Conservation (phyloP, 30 jellyfish, hydroid and myxozoan genomes). For the Mastigias papua region DNA sequence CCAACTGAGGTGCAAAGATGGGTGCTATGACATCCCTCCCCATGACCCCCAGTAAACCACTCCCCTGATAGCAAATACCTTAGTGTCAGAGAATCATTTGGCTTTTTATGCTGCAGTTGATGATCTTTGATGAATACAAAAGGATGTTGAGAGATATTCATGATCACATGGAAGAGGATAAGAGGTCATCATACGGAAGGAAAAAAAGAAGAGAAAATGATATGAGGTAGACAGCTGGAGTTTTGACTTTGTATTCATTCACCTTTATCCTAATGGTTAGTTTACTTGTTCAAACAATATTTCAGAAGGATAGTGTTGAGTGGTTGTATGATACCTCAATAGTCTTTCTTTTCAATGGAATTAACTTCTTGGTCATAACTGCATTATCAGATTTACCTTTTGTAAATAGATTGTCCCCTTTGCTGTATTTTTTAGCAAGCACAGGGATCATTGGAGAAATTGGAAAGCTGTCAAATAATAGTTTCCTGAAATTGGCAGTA, state of each 20-base stretch:
- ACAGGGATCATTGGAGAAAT: too few relatives aligned
- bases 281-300: not conserved
- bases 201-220: conserved; percentile 60
- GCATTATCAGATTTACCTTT: too few relatives aligned
- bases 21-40: too few relatives aligned
- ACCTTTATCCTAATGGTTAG: not conserved
- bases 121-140: conserved; percentile 62
- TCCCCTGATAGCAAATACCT: not conserved
- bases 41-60: too few relatives aligned
- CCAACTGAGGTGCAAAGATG: too few relatives aligned
- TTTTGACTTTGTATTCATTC: not conserved
- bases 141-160: conserved; percentile 60
- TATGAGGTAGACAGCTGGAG: conserved; percentile 64
- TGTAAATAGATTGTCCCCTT: too few relatives aligned
- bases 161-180: conserved; percentile 25
- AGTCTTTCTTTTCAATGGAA: too few relatives aligned
- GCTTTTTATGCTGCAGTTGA: conserved; percentile 12
- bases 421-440: too few relatives aligned
- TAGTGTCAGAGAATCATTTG: not conserved
- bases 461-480: too few relatives aligned
- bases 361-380: too few relatives aligned
- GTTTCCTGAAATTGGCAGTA: not conserved
- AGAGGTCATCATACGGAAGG: conserved; percentile 12
- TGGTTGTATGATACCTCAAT: too few relatives aligned
- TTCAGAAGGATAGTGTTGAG: too few relatives aligned